Base-by-base conservation (phyloP, 2,113 vertebrate genomes). In the Ptilonorhynchus violaceus region DNA sequence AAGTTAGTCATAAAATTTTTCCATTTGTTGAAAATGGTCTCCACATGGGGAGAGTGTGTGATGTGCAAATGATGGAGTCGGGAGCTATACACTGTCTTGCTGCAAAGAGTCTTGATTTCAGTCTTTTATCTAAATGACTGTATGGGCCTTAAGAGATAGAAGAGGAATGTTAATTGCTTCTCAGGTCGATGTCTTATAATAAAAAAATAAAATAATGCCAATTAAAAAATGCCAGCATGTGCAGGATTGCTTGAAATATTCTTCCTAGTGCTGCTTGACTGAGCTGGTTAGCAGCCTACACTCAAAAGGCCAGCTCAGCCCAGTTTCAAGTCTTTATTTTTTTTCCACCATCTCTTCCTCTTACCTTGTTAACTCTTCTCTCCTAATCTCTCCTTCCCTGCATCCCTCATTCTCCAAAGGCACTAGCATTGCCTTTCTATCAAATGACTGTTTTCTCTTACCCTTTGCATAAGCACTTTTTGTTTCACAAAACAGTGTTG, bases 41-140 rank as follows among this genome's bases (percentile, higher is more conserved):
- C 73, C 0, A 0, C 37, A 2, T 6, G 55, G 25, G 31, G 42
- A 77, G 52, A 53, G 52, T 50, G 13, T 3, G 1, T 85, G 56
- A 39, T 87, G 58, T 86, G 35, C 62, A 87, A 5, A 44, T 56
- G 15, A n/a, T 47, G 25, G 41, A 24, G 31, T 56, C 9, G 12
- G 75, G 59, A 79, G 8, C 49, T 88, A 1, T 33, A 5, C 35
- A 33, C 10, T 59, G 21, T 58, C 62, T 64, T 75, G 15, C 64
- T 92, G 64, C 39, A 82, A 41, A 81, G 68, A 47, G 39, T 27
- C 24, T 69, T 59, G 47, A 72, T 87, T 87, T 95, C n/a, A n/a
- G 42, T 59, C 52, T 59, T 79, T 49, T 60, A 55, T 85, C 24
- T 87, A 72, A 91, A 53, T 75, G 21, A 50, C 18, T 84, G 31